Conservation (phyloP, 2,113 vertebrate species). For the Anolis carolinensis region DNA sequence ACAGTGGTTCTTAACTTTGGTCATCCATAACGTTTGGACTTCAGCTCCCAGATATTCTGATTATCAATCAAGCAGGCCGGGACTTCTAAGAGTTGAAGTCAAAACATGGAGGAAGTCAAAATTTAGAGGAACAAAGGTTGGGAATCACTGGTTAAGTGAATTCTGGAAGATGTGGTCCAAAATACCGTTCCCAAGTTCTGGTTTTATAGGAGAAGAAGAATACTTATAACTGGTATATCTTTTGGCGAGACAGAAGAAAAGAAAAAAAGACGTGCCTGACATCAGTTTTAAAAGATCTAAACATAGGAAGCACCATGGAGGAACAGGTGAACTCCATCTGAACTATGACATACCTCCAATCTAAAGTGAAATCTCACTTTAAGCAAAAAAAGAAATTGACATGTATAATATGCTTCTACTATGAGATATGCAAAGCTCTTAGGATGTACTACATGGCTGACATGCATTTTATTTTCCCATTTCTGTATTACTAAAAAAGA, state of each 20-base stretch:
- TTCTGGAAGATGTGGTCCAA: no score
- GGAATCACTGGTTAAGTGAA: no score
- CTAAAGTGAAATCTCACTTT: neutral
- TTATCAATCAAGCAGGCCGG: no score
- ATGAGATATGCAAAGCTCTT: neutral
- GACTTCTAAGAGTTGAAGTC: no score
- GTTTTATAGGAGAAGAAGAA: neutral
- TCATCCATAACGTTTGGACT: no score
- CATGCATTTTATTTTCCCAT: neutral
- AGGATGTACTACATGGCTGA: neutral
- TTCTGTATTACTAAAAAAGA: neutral
- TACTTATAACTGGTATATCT: neutral
- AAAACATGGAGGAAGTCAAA: no score
- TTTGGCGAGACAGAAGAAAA: neutral
- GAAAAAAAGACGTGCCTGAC: neutral
- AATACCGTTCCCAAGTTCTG: no score
- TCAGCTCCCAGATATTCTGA: no score
- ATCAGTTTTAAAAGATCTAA: neutral
- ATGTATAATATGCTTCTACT: neutral
- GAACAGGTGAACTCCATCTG: neutral
- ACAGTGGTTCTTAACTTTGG: no score
- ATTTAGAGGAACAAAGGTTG: no score
- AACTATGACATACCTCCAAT: neutral
- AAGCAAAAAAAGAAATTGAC: neutral
- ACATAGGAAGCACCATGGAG: neutral